A percentile compares a stretch with the other conserved stretches of the same genome.
Evolutionary conservation across 2,888 invertebrate genomes (phyloP).

Genomic region (Hydraecia micacea): DNA sequence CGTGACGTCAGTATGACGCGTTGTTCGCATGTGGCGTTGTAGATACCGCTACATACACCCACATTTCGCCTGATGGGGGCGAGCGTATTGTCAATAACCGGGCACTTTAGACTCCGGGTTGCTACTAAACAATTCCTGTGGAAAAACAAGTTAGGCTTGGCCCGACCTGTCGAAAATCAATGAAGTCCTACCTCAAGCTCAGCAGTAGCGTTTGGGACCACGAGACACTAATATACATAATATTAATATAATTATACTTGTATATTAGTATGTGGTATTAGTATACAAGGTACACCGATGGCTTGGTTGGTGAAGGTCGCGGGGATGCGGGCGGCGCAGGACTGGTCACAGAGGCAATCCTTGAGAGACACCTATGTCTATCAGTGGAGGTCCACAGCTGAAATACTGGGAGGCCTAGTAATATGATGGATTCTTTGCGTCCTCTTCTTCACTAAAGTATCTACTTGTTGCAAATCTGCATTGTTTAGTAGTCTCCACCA

Average conservation of each 20-base stretch:
- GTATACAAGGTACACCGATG: background rate
- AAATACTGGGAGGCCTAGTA: background rate
- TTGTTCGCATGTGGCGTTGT: too few relatives aligned
- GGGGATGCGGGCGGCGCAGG: too few relatives aligned
- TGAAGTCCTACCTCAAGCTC: too few relatives aligned
- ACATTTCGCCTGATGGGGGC: too few relatives aligned
- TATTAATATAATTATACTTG: background rate
- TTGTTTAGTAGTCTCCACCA: background rate
- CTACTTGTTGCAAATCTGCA: background rate
- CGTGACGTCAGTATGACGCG: too few relatives aligned
- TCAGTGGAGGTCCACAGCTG: background rate
- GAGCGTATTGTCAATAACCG: background rate
- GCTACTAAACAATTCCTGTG: background rate
- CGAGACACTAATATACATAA: background rate
- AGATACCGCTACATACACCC: too few relatives aligned
- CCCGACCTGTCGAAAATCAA: too few relatives aligned
- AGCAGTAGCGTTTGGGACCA: too few relatives aligned
- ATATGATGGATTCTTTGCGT: background rate
- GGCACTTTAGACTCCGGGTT: background rate
- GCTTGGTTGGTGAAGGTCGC: background rate
- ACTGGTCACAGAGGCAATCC: constrained; percentile 1
- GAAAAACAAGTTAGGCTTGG: too few relatives aligned
- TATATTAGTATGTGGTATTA: background rate
- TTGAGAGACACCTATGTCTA: constrained; percentile 2
- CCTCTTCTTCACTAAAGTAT: background rate